Evolutionary conservation across 2,888 invertebrate genomes (phyloP).

Genomic region (Acanthoscelides obtectus): DNA sequence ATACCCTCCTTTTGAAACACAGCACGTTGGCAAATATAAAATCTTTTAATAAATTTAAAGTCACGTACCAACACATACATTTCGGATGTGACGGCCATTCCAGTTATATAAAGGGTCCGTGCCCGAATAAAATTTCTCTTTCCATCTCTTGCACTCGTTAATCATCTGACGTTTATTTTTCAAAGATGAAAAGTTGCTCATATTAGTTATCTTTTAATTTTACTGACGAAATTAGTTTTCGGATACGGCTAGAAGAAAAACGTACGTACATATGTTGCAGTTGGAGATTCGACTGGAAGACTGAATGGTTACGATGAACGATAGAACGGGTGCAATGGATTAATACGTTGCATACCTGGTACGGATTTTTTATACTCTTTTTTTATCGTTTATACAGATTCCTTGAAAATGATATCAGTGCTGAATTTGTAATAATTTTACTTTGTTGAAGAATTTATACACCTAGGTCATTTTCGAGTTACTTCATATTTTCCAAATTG

Average conservation of each 20-base stretch:
- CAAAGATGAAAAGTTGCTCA: not conserved
- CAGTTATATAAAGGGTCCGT: not conserved
- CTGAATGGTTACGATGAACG: slow-evolving; percentile 1
- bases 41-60: not conserved
- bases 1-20: not conserved
- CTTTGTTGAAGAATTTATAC: too few species aligned
- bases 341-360: too few species aligned
- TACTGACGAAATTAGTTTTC: not conserved
- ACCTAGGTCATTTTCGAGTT: too few species aligned
- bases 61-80: not conserved
- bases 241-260: not conserved
- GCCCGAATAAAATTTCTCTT: not conserved
- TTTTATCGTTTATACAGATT: too few species aligned
- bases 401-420: too few species aligned
- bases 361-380: too few species aligned
- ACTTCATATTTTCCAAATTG: too few species aligned
- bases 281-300: not conserved
- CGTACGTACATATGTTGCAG: not conserved
- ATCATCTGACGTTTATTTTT: not conserved
- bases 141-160: not conserved
- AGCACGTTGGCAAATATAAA: not conserved
- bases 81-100: not conserved
- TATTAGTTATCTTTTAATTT: not conserved
- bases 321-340: too few species aligned
- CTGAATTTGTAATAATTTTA: too few species aligned